A percentile compares a stretch with the other conserved stretches of the same genome.
Evolutionary conservation across 2,888 invertebrate species (phyloP).

Genomic region (Masnerella sp.): DNA sequence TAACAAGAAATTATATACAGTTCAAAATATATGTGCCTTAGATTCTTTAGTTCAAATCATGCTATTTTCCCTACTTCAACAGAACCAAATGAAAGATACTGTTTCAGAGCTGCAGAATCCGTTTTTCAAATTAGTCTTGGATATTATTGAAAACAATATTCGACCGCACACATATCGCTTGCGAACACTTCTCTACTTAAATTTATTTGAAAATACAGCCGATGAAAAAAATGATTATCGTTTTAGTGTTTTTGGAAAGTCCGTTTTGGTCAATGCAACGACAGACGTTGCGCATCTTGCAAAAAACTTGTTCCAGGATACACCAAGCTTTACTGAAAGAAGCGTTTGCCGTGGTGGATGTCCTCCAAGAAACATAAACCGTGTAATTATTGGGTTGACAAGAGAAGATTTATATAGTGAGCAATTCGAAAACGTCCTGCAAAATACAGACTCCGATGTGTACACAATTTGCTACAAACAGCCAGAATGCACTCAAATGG

Average conservation of each 20-base stretch:
- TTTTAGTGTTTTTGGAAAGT: conserved; percentile 4
- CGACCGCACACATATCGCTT: conserved; percentile 6
- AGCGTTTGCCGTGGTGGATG: neutral
- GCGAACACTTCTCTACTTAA: conserved; percentile 8
- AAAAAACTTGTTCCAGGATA: neutral
- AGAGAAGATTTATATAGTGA: too few relatives aligned
- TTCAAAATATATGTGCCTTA: neutral
- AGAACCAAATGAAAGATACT: too few relatives aligned
- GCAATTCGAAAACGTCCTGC: too few relatives aligned
- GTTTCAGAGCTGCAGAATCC: too few relatives aligned
- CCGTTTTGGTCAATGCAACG: neutral
- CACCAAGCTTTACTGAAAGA: conserved; percentile 1
- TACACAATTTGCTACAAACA: too few relatives aligned
- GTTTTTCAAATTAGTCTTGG: too few relatives aligned
- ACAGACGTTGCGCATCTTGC: conserved; percentile 7
- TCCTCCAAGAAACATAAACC: neutral
- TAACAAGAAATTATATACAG: neutral
- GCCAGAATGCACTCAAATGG: too few relatives aligned
- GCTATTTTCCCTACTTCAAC: too few relatives aligned
- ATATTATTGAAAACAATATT: too few relatives aligned
- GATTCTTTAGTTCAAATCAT: neutral
- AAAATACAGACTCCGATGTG: too few relatives aligned
- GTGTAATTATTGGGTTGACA: neutral
- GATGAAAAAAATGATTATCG: conserved; percentile 4
- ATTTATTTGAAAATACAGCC: neutral